Conservation (phyloP, 2,113 vertebrate genomes). For the Perognathus longimembris region DNA sequence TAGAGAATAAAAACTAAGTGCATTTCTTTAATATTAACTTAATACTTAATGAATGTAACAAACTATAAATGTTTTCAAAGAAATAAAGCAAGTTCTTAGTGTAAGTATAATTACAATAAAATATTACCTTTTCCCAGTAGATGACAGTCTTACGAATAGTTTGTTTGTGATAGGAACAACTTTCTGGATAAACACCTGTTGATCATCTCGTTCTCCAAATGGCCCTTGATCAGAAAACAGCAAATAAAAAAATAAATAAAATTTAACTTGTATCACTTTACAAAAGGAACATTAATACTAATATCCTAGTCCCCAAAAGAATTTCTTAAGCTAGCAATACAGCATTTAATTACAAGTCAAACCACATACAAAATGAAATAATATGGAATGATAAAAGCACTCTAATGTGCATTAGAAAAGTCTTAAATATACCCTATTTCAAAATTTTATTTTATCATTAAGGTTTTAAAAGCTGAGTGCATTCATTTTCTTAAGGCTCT, state of each 20-base stretch:
- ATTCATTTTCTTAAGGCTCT: not conserved
- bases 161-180: slow-evolving; percentile 98
- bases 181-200: slow-evolving; percentile 99
- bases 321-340: not conserved
- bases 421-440: not conserved
- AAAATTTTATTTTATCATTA: not conserved
- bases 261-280: not conserved
- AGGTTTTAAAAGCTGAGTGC: not conserved
- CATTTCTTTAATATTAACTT: too few species aligned
- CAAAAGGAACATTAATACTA: not conserved
- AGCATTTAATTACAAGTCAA: not conserved
- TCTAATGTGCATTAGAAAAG: not conserved
- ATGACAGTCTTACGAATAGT: slow-evolving; percentile 97
- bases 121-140: slow-evolving; percentile 95
- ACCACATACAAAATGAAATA: not conserved
- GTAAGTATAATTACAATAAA: not conserved
- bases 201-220: slow-evolving; percentile 98
- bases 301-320: not conserved
- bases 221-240: slow-evolving; percentile 88
- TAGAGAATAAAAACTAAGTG: not conserved
- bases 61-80: not conserved
- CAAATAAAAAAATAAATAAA: not conserved
- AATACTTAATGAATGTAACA: not conserved
- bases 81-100: not conserved
- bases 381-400: not conserved